These are phyloP conservation scores for Pogoniulus pusillus DNA, from an alignment of 2,797 vertebrate genomes.

Conservation along the genomic window DNA sequence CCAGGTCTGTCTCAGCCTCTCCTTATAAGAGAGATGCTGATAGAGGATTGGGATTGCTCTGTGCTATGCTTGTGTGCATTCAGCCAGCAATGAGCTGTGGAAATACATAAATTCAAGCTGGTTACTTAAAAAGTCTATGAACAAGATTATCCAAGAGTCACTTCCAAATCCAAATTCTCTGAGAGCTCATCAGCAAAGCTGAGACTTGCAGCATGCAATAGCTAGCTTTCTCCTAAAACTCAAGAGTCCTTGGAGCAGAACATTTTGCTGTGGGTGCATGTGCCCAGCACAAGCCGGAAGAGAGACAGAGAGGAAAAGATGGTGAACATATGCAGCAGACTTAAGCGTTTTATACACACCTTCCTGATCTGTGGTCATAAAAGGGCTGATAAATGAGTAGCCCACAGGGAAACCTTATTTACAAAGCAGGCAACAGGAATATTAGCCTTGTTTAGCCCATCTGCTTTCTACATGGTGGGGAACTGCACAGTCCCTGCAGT, in stretches of 20 bases:
- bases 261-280: not conserved
- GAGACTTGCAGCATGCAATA: not conserved
- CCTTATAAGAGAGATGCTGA: no score
- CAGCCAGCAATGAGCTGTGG: not conserved
- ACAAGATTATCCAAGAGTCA: not conserved
- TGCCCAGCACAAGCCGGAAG: not conserved
- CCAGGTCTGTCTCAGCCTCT: no score
- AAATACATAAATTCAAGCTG: not conserved
- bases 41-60: not conserved
- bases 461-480: not conserved
- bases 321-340: not conserved
- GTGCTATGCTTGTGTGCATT: accelerated
- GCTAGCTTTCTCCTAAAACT: not conserved
- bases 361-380: not conserved
- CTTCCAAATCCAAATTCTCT: not conserved
- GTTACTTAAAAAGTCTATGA: not conserved
- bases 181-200: not conserved
- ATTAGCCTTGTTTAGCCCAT: conserved; percentile 34
- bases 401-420: conserved; percentile 50
- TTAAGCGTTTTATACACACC: not conserved
- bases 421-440: conserved; percentile 55
- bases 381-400: conserved; percentile 4
- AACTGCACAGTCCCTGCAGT: conserved; percentile 7
- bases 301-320: not conserved
- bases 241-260: not conserved